Base-by-base conservation (phyloP, 2,888 invertebrate genomes). In the Eupithecia insigniata region DNA sequence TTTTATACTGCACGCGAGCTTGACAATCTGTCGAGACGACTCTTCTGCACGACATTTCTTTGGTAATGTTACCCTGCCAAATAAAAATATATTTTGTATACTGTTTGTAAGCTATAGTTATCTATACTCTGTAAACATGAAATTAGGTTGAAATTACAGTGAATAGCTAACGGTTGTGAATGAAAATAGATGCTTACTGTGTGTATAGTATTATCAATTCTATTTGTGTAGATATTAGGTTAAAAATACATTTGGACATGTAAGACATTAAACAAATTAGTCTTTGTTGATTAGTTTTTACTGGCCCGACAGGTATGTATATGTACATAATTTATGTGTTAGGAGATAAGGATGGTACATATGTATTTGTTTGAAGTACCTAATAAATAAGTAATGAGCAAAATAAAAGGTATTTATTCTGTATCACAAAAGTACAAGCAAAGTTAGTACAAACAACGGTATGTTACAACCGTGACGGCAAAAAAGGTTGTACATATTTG, bases 31-130 rank as follows among this genome's bases (percentile, higher is more conserved):
- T 64, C 97, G 96, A 0, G 99, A 98, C 18, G 97, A 96, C 83
- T 98, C 98, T 86, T 99, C 98, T 18, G 97, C 97, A 68, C 99
- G 96, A 87, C 99, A 99, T 85, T 98, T 98, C 93, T 99, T 99
- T 58, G 99, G 99, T 80, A 99, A 95, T 18, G 98, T 97, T 2
- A 99, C 99, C 75, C 94, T 94, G 81, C 10, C 22, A 71, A 80
- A 65, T 39, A 36, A 62, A 71, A 43, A 55, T 10, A 55, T 10
- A 12, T 22, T 1, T 22, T 55, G n/a, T 26, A 5, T 55, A 26
- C 26, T 26, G 22, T 51, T 51, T 43, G 4, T 6, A 43, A 18
- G 36, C 36, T 34, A 14, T 39, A 16, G 16, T 16, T 39, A 39
- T 4, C 1, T 43, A 6, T 43, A 55, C 55, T 14, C 55, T 55